phyloP scores from a whole-genome alignment of 2,113 vertebrate genomes.

The Melospiza melodia region DNA sequence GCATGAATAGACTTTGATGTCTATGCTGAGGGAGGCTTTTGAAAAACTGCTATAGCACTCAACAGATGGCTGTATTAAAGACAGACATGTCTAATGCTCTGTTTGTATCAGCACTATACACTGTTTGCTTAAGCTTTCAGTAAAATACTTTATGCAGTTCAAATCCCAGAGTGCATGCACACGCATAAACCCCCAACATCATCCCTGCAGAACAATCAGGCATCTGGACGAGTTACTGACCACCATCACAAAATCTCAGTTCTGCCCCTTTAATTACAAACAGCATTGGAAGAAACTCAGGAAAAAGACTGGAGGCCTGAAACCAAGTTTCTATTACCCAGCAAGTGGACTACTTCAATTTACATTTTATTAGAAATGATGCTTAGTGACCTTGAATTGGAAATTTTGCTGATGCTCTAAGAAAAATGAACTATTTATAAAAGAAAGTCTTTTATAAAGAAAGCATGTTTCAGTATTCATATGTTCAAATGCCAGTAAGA shows the following conservation, averaged over 20 bases:
- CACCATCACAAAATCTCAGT: not conserved
- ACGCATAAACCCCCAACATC: not conserved
- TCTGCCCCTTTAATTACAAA: not conserved
- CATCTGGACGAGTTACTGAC: not conserved
- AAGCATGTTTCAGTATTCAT: not conserved
- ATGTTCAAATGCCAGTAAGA: not conserved
- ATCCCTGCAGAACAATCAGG: not conserved
- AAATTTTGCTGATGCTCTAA: not conserved
- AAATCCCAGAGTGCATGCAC: not conserved
- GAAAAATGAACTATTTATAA: not conserved
- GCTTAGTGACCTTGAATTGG: not conserved
- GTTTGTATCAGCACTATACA: not conserved
- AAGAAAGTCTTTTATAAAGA: not conserved
- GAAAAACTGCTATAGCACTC: slow-evolving; percentile 30
- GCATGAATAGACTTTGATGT: slow-evolving; percentile 47
- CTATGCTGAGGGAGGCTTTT: slow-evolving; percentile 10
- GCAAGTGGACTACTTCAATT: not conserved
- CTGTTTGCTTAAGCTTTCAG: slow-evolving; percentile 4
- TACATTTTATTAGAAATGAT: not conserved
- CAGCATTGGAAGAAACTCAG: not conserved
- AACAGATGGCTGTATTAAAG: slow-evolving; percentile 45
- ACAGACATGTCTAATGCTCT: not conserved
- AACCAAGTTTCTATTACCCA: not conserved
- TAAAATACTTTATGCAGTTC: not conserved
- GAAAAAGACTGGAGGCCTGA: not conserved